Evolutionary conservation across 2,113 vertebrate species (phyloP).

Genomic region (Alces alces): DNA sequence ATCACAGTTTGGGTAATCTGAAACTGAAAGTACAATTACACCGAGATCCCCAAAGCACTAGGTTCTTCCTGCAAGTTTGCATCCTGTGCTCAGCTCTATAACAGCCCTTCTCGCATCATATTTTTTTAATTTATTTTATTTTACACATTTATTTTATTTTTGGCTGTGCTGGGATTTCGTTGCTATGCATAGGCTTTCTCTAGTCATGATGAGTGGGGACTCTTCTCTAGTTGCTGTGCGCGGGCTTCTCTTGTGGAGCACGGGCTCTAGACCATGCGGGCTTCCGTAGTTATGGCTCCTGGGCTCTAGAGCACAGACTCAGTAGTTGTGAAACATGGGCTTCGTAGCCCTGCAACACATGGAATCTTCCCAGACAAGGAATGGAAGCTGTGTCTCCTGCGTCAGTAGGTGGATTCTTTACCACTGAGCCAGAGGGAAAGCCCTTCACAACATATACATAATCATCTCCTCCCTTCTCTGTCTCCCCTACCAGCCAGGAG

Average conservation of each 20-base stretch:
- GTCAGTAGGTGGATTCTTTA: neutral
- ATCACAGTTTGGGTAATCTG: neutral
- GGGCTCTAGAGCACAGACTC: neutral
- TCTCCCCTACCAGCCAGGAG: neutral
- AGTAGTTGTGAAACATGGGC: neutral
- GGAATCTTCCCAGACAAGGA: neutral
- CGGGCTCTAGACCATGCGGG: rapidly evolving
- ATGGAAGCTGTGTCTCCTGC: neutral
- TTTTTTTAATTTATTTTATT: neutral
- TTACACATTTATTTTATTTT: neutral
- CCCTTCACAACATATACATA: rapidly evolving
- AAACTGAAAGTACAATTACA: neutral
- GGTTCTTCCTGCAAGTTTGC: neutral
- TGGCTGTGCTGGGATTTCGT: neutral
- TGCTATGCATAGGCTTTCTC: neutral
- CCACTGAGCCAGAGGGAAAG: neutral
- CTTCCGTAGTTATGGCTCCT: neutral
- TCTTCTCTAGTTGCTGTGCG: rapidly evolving
- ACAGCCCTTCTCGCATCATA: neutral
- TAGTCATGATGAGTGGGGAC: neutral
- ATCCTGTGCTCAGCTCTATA: neutral
- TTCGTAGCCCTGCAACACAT: neutral
- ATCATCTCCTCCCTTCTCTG: neutral
- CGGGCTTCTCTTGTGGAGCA: neutral
- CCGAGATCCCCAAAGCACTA: rapidly evolving